phyloP scores from a whole-genome alignment of 2,888 invertebrate genomes.

The Papilio elwesi region DNA sequence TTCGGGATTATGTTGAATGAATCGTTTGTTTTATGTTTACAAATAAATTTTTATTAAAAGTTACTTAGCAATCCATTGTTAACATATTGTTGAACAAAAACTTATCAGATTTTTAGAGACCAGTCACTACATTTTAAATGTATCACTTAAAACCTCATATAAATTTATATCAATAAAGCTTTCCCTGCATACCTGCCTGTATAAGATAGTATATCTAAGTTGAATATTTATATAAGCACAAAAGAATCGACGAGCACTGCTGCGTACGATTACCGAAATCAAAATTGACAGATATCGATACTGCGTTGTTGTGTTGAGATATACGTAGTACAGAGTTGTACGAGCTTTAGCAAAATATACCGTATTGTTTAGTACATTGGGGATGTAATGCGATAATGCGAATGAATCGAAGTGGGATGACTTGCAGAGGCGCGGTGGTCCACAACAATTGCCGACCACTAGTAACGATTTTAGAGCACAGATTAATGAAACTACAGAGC shows the following conservation, averaged over 20 bases:
- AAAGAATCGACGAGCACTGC: slow-evolving; percentile 42
- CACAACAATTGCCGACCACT: slow-evolving; percentile 67
- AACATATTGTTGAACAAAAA: neutral
- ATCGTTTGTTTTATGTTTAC: too few species aligned
- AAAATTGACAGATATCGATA: slow-evolving; percentile 74
- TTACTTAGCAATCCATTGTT: too few species aligned
- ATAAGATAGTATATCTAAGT: slow-evolving; percentile 36
- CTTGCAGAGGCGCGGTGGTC: slow-evolving; percentile 79
- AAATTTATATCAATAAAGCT: slow-evolving; percentile 30
- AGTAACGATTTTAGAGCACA: slow-evolving; percentile 51
- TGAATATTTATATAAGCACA: slow-evolving; percentile 43
- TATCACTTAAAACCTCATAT: slow-evolving; percentile 6
- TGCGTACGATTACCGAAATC: slow-evolving; percentile 68
- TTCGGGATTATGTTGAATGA: too few species aligned
- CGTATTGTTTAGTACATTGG: slow-evolving; percentile 43
- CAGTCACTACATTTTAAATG: slow-evolving; percentile 4
- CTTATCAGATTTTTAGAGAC: neutral
- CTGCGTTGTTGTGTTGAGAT: slow-evolving; percentile 59
- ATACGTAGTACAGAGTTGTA: slow-evolving; percentile 48
- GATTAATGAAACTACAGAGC: slow-evolving; percentile 39
- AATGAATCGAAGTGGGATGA: slow-evolving; percentile 56
- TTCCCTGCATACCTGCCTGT: slow-evolving; percentile 17
- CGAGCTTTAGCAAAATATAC: slow-evolving; percentile 42
- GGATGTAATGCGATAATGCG: slow-evolving; percentile 42
- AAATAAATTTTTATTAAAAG: too few species aligned